Base-by-base conservation (phyloP, 2,113 vertebrate species). In the Dicrurus megarhynchus region DNA sequence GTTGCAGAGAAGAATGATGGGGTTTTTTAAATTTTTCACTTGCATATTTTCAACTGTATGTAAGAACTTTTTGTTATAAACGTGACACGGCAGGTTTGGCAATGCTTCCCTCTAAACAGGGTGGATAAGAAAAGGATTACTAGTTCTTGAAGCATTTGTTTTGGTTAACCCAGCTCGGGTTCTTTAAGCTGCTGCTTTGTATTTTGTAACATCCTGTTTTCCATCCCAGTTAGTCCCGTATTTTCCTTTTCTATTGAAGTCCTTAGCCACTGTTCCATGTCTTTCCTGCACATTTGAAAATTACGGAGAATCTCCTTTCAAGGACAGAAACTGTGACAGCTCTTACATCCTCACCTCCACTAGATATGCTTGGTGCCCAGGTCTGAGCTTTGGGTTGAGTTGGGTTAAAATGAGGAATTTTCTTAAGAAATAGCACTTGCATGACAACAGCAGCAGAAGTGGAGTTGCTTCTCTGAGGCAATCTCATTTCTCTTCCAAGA, bases 41-140 rank as follows among this genome's bases (percentile, higher is more conserved):
- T 84, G 86, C 93, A 90, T 96, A 89, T 93, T 97, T 96, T 93
- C 41, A 76, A 21, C 65, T 49, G 6, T 75, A 46, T 76, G 93
- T 96, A 96, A 96, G 88, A 89, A 23, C 37, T 87, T 74, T 78
- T 60, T 90, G 56, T 92, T 89, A 53, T 1, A 84, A 93, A 90
- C 14, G 11, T 95, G 95, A 96, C 37, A 33, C 86, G 89, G 90
- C 92, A 90, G 65, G 84, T 89, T 90, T 97, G 95, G 96, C 95
- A 96, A 13, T 2, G 3, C 41, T 73, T 84, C 61, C 27, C 16
- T 65, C 50, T 64, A 16, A 89, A 81, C 44, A 82, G 96, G 85
- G 83, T 65, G 83, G 91, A 33, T 95, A 76, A 77, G 83, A 55
- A 49, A 84, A 78, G 46, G 46, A 53, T 86, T 44, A 13, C 88